phyloP scores from a whole-genome alignment of 2,888 invertebrate species.

The Phortica magna region DNA sequence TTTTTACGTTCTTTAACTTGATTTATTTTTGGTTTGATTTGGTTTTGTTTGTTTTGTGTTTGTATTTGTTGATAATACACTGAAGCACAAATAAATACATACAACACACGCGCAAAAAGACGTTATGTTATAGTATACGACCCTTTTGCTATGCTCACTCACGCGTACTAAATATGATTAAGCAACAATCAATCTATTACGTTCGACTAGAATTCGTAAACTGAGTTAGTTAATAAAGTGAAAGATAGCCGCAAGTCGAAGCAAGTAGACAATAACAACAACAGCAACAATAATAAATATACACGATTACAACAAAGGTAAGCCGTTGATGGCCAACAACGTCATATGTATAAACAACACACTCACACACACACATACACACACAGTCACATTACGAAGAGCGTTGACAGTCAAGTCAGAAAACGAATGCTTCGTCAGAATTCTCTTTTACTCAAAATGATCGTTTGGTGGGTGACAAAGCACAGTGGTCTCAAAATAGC shows the following conservation, averaged over 20 bases:
- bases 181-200: constrained; percentile 60
- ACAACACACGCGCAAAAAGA: not conserved
- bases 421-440: too few relatives aligned
- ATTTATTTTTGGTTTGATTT: not conserved
- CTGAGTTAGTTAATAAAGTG: constrained; percentile 74
- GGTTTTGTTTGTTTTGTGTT: not conserved
- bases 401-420: too few relatives aligned
- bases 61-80: too few relatives aligned
- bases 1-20: too few relatives aligned
- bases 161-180: constrained; percentile 7
- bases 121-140: too few relatives aligned
- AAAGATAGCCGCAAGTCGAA: constrained; percentile 62
- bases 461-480: not conserved
- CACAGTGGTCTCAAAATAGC: not conserved
- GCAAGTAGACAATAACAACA: constrained; percentile 39
- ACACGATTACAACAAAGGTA: not conserved
- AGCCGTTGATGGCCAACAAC: not conserved
- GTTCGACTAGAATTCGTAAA: constrained; percentile 75
- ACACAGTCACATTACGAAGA: not conserved
- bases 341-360: not conserved
- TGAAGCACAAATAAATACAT: not conserved
- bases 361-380: not conserved
- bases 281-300: constrained; percentile 37
- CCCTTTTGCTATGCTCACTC: constrained; percentile 4
- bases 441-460: too few relatives aligned